Evolutionary conservation across 2,797 vertebrate genomes (phyloP).

Genomic region (Tenualosa ilisha): DNA sequence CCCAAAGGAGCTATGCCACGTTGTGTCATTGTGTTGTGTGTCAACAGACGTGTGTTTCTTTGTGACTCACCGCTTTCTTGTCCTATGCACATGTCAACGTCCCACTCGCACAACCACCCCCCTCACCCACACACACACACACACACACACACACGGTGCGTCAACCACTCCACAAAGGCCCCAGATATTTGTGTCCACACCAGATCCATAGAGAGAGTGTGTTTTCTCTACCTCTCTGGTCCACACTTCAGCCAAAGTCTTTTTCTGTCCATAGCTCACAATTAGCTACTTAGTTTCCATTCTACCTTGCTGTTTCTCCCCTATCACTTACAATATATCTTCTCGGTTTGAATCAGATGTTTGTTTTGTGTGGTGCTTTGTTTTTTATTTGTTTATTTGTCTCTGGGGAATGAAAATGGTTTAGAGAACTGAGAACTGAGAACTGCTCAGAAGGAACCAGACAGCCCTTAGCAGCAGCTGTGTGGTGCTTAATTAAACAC

Average conservation of each 20-base stretch:
- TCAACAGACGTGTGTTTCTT: not conserved
- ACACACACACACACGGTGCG: no score
- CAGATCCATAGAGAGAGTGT: no score
- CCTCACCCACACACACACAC: not conserved
- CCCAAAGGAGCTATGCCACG: not conserved
- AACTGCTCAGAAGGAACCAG: not conserved
- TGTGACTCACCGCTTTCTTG: not conserved
- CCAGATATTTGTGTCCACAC: no score
- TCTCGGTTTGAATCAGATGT: not conserved
- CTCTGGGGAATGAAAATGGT: not conserved
- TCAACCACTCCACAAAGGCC: no score
- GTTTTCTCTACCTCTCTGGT: no score
- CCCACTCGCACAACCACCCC: not conserved
- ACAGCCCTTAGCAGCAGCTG: not conserved
- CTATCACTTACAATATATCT: not conserved
- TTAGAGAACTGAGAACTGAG: not conserved
- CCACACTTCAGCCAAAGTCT: no score
- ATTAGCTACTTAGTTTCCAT: no score
- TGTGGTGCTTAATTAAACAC: not conserved
- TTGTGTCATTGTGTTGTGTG: not conserved
- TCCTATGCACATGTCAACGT: not conserved
- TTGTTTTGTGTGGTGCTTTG: not conserved
- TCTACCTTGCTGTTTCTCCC: not conserved
- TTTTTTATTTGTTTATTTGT: constrained; percentile 42
- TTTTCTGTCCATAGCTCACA: no score